Percentiles rank a stretch among this genome's conserved stretches.
Conservation (phyloP, 2,797 vertebrate species). For the Kryptopterus vitreolus region DNA sequence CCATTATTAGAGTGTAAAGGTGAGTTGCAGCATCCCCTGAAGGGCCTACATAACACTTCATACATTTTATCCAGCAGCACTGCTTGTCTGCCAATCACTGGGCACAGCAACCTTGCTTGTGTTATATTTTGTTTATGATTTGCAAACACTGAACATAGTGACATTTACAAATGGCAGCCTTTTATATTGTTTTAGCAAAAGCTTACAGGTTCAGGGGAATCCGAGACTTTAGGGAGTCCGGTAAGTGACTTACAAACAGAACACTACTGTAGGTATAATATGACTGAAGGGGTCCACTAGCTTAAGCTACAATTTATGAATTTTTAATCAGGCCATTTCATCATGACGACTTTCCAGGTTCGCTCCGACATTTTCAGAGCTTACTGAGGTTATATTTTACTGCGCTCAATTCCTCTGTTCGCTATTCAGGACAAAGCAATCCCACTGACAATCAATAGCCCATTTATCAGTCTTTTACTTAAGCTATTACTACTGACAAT, state of each 20-base stretch:
- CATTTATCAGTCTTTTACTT: not conserved
- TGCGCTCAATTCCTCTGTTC: not conserved
- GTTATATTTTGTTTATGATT: not conserved
- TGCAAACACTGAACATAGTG: not conserved
- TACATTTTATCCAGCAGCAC: not conserved
- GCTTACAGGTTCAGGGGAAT: not conserved
- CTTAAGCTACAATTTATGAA: not conserved
- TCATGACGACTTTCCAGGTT: not conserved
- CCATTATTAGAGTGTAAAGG: slow-evolving; percentile 12
- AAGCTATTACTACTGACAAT: not conserved
- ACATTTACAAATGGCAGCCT: not conserved
- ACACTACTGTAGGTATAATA: not conserved
- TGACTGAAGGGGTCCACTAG: not conserved
- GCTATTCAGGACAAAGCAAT: not conserved
- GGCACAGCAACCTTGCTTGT: not conserved
- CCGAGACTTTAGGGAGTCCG: not conserved
- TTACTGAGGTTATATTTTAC: not conserved
- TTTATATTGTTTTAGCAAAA: not conserved
- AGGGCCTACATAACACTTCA: not conserved
- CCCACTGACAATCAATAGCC: not conserved
- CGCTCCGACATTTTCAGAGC: not conserved
- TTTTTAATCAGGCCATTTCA: not conserved
- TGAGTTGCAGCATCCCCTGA: not conserved
- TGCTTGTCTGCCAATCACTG: not conserved
- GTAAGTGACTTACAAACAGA: not conserved